phyloP scores from a whole-genome alignment of 1,140 invertebrate species.

The Steinernema khuongi region DNA sequence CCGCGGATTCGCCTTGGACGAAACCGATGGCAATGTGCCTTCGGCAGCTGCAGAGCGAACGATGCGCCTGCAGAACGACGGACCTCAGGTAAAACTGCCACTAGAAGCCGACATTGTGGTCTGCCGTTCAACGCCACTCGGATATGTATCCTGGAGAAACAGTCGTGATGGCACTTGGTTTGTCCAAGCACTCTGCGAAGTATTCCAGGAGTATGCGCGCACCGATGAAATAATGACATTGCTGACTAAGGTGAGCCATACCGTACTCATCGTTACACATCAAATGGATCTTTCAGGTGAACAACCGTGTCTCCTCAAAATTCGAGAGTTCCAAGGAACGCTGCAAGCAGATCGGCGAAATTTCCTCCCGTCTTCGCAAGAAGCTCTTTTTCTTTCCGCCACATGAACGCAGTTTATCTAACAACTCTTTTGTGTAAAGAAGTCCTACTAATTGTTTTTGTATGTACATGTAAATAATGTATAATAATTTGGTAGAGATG shows the following conservation, averaged over 20 bases:
- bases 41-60: constrained; percentile 43
- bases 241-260: constrained; percentile 59
- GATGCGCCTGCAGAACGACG: background rate
- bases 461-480: too few relatives aligned
- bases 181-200: constrained; percentile 70
- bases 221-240: constrained; percentile 67
- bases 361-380: constrained; percentile 26
- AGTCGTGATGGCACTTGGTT: constrained; percentile 69
- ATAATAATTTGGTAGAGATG: too few relatives aligned
- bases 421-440: too few relatives aligned
- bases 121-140: constrained; percentile 67
- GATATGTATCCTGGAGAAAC: constrained; percentile 68
- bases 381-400: constrained; percentile 34
- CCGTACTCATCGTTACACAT: background rate
- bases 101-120: constrained; percentile 66
- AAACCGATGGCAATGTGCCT: constrained; percentile 38
- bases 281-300: background rate
- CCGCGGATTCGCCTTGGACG: background rate
- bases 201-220: constrained; percentile 69
- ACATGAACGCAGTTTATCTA: background rate
- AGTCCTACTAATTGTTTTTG: too few relatives aligned
- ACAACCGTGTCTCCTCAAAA: constrained; percentile 32
- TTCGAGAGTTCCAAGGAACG: background rate
- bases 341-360: constrained; percentile 6
- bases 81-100: background rate